Evolutionary conservation across 2,888 invertebrate species (phyloP).

Genomic region (Rhopalosiphum nymphaeae): DNA sequence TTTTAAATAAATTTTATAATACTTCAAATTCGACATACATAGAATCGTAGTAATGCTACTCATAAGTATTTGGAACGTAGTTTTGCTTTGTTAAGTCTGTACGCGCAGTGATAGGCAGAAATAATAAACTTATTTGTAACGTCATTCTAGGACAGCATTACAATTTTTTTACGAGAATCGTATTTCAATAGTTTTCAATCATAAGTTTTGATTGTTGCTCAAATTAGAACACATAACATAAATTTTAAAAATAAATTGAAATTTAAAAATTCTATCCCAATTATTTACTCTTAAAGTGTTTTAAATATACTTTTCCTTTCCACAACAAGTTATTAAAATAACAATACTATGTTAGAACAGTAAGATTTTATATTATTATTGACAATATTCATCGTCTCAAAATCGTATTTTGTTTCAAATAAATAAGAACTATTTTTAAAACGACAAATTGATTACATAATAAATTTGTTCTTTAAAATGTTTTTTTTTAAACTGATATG

Average conservation of each 20-base stretch:
- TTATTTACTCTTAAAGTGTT: neutral
- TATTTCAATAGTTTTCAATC: neutral
- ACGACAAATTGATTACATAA: neutral
- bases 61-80: conserved; percentile 17
- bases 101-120: conserved; percentile 21
- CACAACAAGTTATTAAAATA: neutral
- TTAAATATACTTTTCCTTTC: neutral
- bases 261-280: neutral
- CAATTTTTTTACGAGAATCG: neutral
- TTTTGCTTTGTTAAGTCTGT: conserved; percentile 12
- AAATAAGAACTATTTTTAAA: neutral
- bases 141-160: conserved; percentile 1
- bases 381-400: neutral
- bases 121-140: conserved; percentile 31
- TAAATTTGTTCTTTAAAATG: neutral
- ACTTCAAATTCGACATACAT: neutral
- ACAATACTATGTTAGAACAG: neutral
- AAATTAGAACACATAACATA: neutral
- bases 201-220: neutral
- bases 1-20: neutral
- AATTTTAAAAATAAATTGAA: neutral
- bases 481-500: neutral
- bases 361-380: neutral
- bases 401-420: neutral
- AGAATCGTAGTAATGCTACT: neutral